These are phyloP conservation scores for Otocyon megalotis DNA, from an alignment of 2,113 vertebrate species.

Conservation along the genomic window DNA sequence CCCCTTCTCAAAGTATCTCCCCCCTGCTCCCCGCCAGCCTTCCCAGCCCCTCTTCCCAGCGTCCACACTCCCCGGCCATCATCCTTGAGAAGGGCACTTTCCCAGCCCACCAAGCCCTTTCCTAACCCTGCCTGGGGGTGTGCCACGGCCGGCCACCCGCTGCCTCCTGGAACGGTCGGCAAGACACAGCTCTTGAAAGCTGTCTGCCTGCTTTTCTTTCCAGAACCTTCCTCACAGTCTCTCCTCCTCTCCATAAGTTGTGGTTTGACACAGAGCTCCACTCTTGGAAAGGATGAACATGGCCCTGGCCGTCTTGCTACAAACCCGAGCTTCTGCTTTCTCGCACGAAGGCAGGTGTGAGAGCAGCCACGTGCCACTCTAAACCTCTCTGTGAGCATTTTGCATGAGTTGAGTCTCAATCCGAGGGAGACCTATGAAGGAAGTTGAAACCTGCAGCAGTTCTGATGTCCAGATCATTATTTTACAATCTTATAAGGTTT, in stretches of 20 bases:
- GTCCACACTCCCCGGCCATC: background rate
- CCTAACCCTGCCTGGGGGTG: accelerated
- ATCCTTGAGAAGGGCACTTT: background rate
- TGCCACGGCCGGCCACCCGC: accelerated
- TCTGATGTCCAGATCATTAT: background rate
- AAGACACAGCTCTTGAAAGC: background rate
- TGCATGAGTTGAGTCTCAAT: accelerated
- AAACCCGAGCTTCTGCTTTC: background rate
- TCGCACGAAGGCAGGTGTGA: accelerated
- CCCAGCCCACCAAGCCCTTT: accelerated
- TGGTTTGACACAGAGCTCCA: accelerated
- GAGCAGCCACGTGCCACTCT: accelerated
- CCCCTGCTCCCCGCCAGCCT: accelerated
- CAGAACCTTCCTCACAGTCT: background rate
- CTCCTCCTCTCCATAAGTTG: accelerated
- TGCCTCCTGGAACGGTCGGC: background rate
- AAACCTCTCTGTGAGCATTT: background rate
- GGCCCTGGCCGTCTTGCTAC: background rate
- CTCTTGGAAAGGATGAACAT: background rate
- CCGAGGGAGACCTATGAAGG: background rate
- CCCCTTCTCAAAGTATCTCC: background rate
- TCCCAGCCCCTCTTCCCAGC: background rate
- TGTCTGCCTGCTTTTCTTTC: background rate
- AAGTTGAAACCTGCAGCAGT: background rate
- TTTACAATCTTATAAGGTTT: background rate